phyloP scores from a whole-genome alignment of 2,888 invertebrate species.

The Seira ritae region DNA sequence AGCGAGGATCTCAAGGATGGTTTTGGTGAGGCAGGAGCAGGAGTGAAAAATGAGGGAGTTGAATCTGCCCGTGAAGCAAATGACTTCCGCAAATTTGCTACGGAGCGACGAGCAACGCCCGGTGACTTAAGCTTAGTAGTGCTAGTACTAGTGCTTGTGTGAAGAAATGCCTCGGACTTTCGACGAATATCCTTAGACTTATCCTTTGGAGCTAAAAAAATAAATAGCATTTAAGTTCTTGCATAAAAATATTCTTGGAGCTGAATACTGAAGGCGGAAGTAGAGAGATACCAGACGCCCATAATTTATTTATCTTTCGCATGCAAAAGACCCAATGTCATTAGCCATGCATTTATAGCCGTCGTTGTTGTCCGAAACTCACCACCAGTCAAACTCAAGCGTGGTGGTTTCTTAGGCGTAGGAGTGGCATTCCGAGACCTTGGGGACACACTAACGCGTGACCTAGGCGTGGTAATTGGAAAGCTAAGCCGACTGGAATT shows the following conservation, averaged over 20 bases:
- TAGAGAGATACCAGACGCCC: too few species aligned
- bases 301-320: too few species aligned
- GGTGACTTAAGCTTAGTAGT: constrained; percentile 29
- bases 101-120: constrained; percentile 25
- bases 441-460: constrained; percentile 30
- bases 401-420: constrained; percentile 62
- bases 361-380: too few species aligned
- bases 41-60: too few species aligned
- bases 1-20: background rate
- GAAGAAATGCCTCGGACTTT: constrained; percentile 9
- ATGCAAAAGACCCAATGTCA: too few species aligned
- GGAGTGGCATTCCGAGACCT: background rate
- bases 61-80: constrained; percentile 22
- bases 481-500: constrained; percentile 28
- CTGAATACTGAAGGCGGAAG: too few species aligned
- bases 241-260: too few species aligned
- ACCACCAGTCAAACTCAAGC: constrained; percentile 57
- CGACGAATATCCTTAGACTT: too few species aligned
- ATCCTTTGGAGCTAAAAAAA: too few species aligned
- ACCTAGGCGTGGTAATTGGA: constrained; percentile 23
- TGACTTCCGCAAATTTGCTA: constrained; percentile 43
- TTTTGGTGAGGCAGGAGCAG: constrained; percentile 15
- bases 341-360: too few species aligned
- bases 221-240: too few species aligned
- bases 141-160: background rate